Conservation (phyloP, 2,888 invertebrate genomes). For the Tuta absoluta region DNA sequence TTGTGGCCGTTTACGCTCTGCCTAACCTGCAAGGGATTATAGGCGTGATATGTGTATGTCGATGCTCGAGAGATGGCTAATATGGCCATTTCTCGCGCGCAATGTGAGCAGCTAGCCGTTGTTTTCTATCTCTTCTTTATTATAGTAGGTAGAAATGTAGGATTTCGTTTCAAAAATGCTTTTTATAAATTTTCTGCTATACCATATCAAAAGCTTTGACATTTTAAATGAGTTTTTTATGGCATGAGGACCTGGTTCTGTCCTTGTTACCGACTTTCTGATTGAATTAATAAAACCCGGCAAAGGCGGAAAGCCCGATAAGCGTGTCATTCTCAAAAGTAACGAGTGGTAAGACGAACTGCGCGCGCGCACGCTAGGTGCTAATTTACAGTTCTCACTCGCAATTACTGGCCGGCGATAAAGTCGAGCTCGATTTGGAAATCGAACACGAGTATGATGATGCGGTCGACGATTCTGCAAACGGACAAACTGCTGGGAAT, state of each 20-base stretch:
- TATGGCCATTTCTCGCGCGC: too few relatives aligned
- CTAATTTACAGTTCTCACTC: constrained; percentile 53
- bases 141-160: too few relatives aligned
- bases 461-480: background rate
- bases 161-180: too few relatives aligned
- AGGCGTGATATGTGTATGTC: too few relatives aligned
- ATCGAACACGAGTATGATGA: background rate
- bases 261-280: background rate
- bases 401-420: constrained; percentile 46
- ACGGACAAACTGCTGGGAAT: background rate
- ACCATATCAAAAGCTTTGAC: background rate
- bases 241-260: background rate
- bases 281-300: constrained; percentile 6
- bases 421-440: constrained; percentile 35
- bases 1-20: too few relatives aligned
- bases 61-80: too few relatives aligned
- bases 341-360: constrained; percentile 37
- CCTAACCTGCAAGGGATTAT: too few relatives aligned
- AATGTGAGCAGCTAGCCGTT: too few relatives aligned
- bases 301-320: constrained; percentile 5
- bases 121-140: too few relatives aligned
- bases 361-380: constrained; percentile 48
- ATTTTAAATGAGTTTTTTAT: background rate
- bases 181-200: too few relatives aligned
- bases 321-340: constrained; percentile 27